Evolutionary conservation across 2,113 vertebrate genomes (phyloP).

Genomic region (Cyprinodon variegatus): DNA sequence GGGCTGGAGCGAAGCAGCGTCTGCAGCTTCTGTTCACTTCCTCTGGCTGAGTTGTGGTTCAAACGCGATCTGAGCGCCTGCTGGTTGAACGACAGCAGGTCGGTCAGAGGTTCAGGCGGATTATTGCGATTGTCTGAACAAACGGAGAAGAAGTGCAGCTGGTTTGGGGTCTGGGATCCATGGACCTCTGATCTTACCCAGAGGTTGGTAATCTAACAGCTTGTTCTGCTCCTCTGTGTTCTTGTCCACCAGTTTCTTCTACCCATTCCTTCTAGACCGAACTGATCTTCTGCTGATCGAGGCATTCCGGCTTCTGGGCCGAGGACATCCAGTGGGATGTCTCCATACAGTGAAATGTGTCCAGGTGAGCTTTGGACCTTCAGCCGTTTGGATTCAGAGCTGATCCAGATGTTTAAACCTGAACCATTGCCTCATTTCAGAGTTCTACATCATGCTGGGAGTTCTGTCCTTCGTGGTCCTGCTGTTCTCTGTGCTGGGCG

Average conservation of each 20-base stretch:
- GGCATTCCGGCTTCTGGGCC: not conserved
- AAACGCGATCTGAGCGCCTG: not conserved
- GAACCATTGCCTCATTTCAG: constrained; percentile 17
- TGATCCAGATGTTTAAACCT: not conserved
- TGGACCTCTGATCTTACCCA: too few relatives aligned
- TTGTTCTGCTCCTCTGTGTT: not conserved
- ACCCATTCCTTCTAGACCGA: not conserved
- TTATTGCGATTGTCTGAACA: too few relatives aligned
- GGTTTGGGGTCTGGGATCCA: not conserved
- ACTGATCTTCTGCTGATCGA: not conserved
- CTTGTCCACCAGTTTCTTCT: not conserved
- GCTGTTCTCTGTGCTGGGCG: constrained; percentile 29
- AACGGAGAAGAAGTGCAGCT: not conserved
- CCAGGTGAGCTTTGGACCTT: not conserved
- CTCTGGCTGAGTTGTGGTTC: constrained; percentile 54
- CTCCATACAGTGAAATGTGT: accelerated
- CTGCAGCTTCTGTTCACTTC: constrained; percentile 45
- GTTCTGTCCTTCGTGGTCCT: constrained; percentile 37
- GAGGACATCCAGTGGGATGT: accelerated
- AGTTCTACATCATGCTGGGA: constrained; percentile 3
- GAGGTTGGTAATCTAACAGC: not conserved
- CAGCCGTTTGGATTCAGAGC: not conserved
- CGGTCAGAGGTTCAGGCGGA: not conserved
- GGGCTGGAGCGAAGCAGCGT: not conserved
- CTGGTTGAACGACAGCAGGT: not conserved